Conservation (phyloP, 2,888 invertebrate species). For the Torymus tubicola region DNA sequence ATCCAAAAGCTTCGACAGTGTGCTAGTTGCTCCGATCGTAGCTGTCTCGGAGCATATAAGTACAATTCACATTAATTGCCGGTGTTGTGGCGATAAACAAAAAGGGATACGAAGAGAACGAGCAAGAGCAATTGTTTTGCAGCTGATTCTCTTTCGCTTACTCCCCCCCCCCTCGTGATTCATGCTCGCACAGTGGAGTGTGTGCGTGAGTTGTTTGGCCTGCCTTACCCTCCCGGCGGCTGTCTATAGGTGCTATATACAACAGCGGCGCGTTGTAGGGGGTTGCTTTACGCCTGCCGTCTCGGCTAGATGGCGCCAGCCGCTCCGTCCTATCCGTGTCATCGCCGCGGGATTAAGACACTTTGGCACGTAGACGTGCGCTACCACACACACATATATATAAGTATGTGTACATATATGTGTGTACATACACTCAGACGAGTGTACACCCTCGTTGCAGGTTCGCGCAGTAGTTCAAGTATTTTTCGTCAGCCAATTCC, state of each 20-base stretch:
- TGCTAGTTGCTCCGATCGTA: too few species aligned
- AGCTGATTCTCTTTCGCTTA: constrained; percentile 43
- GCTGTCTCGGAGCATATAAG: too few species aligned
- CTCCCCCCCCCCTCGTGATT: too few species aligned
- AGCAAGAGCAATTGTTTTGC: constrained; percentile 40
- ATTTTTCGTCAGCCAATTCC: constrained; percentile 54
- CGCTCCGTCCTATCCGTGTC: neutral
- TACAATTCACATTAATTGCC: too few species aligned
- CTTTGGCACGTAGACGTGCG: constrained; percentile 17
- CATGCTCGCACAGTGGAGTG: too few species aligned
- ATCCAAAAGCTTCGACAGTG: too few species aligned
- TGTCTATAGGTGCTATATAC: constrained; percentile 24
- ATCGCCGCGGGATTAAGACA: constrained; percentile 5
- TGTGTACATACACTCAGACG: too few species aligned
- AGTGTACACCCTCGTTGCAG: too few species aligned
- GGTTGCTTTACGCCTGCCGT: constrained; percentile 43
- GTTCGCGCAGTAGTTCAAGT: constrained; percentile 49
- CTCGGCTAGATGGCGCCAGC: constrained; percentile 54
- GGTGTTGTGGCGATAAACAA: neutral
- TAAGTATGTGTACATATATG: too few species aligned
- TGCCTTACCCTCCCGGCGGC: constrained; percentile 54
- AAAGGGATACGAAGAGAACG: neutral
- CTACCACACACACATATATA: too few species aligned
- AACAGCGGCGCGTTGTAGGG: neutral
- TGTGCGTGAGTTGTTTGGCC: constrained; percentile 26